A percentile compares a stretch with the other conserved stretches of the same genome.
Evolutionary conservation across 2,113 vertebrate genomes (phyloP).

Genomic region (Phylloscopus trochiloides): DNA sequence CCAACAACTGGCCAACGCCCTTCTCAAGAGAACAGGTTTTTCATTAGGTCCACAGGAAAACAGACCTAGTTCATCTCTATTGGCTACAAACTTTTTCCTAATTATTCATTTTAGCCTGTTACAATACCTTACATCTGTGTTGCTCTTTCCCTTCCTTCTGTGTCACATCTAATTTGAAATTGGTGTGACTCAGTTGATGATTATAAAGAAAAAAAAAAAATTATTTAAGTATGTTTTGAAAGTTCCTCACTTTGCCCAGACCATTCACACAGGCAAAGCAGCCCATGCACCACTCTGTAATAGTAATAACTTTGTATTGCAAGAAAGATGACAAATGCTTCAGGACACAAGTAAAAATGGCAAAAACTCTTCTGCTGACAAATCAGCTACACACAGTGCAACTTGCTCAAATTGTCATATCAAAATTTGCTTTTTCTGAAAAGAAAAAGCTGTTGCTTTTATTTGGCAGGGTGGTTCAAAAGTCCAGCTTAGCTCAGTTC

Average conservation of each 20-base stretch:
- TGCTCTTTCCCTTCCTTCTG: neutral
- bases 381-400: neutral
- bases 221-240: fast-evolving
- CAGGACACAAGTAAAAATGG: neutral
- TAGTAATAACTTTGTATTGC: neutral
- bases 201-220: neutral
- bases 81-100: neutral
- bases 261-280: neutral
- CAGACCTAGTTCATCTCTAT: neutral
- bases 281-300: too few relatives aligned
- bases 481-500: neutral
- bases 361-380: neutral
- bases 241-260: neutral
- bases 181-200: neutral
- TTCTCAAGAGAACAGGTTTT: neutral
- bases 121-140: fast-evolving
- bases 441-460: neutral
- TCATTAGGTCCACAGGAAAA: neutral
- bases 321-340: neutral
- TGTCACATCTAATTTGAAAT: neutral
- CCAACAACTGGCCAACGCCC: neutral
- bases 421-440: neutral
- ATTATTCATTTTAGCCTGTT: neutral
- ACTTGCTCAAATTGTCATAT: neutral
- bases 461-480: neutral